These are phyloP conservation scores for Melopsittacus undulatus DNA, from an alignment of 2,797 vertebrate genomes.

Conservation along the genomic window DNA sequence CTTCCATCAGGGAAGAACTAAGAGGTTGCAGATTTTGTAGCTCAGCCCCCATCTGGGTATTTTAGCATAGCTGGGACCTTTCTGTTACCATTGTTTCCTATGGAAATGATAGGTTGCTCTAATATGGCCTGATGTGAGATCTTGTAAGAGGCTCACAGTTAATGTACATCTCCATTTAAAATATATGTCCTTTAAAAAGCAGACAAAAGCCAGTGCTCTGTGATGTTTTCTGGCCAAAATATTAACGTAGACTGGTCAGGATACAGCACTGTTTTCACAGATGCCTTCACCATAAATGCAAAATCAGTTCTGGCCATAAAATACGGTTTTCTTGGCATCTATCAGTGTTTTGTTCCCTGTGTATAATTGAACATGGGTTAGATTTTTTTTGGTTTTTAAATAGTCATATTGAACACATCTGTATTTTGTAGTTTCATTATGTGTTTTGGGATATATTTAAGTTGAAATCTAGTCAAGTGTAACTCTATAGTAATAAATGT, in stretches of 20 bases:
- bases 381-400: neutral
- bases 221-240: slow-evolving; percentile 18
- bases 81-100: slow-evolving; percentile 51
- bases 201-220: slow-evolving; percentile 4
- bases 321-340: slow-evolving; percentile 15
- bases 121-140: slow-evolving; percentile 14
- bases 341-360: neutral
- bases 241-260: neutral
- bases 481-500: slow-evolving; percentile 1
- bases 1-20: slow-evolving; percentile 29
- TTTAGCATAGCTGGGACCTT: slow-evolving; percentile 32
- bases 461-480: slow-evolving; percentile 38
- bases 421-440: slow-evolving; percentile 6
- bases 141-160: slow-evolving; percentile 18
- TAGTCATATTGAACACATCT: slow-evolving; percentile 7
- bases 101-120: slow-evolving; percentile 68
- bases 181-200: neutral
- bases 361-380: neutral
- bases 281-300: slow-evolving; percentile 18
- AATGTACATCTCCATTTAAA: neutral
- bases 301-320: slow-evolving; percentile 18
- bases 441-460: slow-evolving; percentile 19
- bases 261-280: neutral
- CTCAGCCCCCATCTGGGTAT: neutral
- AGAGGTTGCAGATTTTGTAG: slow-evolving; percentile 34